A percentile compares a stretch with the other conserved stretches of the same genome.
These are phyloP conservation scores for Avahi laniger DNA, from an alignment of 2,797 vertebrate species.

Conservation along the genomic window DNA sequence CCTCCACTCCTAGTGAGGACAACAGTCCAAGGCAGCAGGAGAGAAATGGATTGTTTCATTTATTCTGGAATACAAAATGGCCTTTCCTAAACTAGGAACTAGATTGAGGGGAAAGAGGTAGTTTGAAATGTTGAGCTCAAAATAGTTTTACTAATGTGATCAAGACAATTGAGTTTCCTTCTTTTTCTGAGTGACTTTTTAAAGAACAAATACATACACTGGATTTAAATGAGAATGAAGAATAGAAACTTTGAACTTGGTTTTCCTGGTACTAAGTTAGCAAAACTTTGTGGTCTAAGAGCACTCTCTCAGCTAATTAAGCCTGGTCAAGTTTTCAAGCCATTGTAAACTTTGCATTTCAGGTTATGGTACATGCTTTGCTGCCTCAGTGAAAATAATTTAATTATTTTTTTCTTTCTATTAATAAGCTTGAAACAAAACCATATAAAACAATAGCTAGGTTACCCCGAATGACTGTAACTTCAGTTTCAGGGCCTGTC, in stretches of 20 bases:
- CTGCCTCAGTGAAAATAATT: constrained; percentile 45
- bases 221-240: constrained; percentile 33
- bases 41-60: neutral
- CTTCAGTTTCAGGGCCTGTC: constrained; percentile 31
- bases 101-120: neutral
- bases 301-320: neutral
- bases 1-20: neutral
- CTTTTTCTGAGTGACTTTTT: neutral
- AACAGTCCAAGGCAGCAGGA: neutral
- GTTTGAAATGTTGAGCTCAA: neutral
- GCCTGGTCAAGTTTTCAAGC: neutral
- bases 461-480: constrained; percentile 30
- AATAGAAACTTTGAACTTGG: neutral
- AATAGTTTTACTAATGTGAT: constrained; percentile 7
- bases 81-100: constrained; percentile 19
- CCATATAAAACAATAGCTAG: neutral
- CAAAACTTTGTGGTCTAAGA: neutral
- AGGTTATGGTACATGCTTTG: neutral
- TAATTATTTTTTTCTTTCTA: constrained; percentile 56
- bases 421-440: constrained; percentile 68
- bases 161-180: neutral
- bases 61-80: neutral
- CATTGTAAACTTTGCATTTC: neutral
- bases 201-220: neutral
- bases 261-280: constrained; percentile 13